Percentiles rank a stretch among this genome's conserved stretches.
These are phyloP conservation scores for Lophura nycthemera DNA, from an alignment of 2,113 vertebrate genomes.

Conservation along the genomic window DNA sequence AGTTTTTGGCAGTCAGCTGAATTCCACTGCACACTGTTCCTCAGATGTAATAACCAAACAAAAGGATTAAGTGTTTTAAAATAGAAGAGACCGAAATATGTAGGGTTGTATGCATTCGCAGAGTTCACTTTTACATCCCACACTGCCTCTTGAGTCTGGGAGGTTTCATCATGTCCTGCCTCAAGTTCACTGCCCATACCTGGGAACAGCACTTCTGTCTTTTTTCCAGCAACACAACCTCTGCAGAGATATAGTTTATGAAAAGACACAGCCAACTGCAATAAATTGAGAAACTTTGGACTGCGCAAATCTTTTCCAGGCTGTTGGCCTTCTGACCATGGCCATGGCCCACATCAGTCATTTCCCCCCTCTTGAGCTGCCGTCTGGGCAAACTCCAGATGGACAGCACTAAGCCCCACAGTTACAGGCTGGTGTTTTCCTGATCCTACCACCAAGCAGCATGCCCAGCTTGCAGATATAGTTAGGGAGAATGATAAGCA, in stretches of 20 bases:
- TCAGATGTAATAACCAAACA: neutral
- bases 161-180: neutral
- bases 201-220: neutral
- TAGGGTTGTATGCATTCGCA: neutral
- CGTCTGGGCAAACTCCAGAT: neutral
- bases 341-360: neutral
- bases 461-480: neutral
- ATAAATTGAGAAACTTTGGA: neutral
- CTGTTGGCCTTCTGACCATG: neutral
- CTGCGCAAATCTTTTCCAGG: accelerated
- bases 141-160: neutral
- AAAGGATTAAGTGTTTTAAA: neutral
- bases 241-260: neutral
- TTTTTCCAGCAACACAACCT: neutral
- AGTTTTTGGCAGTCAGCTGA: neutral
- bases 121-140: neutral
- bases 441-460: neutral
- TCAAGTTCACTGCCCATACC: neutral
- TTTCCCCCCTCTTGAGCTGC: neutral
- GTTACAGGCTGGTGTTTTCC: neutral
- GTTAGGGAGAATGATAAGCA: neutral
- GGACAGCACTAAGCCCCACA: neutral
- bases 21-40: neutral
- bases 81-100: neutral
- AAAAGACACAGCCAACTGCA: neutral